Evolutionary conservation across 2,888 invertebrate species (phyloP), one percentile per base, ranked within the genome.

Genomic region (Hofmannophila pseudospretella): DNA sequence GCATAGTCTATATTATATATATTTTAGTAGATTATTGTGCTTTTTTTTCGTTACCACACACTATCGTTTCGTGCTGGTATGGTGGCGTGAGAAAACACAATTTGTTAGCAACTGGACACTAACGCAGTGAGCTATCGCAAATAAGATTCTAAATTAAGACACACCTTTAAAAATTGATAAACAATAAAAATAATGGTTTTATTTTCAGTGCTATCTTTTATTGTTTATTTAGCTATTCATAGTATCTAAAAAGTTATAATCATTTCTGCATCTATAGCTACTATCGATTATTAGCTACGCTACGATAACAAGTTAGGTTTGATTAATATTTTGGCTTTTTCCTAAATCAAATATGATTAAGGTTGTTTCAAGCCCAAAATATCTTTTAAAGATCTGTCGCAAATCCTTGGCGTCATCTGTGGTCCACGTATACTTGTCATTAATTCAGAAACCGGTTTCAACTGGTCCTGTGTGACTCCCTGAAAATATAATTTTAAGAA

Each of bases 81-180:
- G 63, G 59, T 78, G 46, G 78, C 81, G 81, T 82, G 81, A 66
- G 62, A 42, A 34, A 38, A 30, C 45, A 49, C 76, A 67, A 63
- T 82, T 79, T 72, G 76, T 81, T 74, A 76, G 37, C 22, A 28
- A 35, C 60, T 58, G 66, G 67, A 67, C 72, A 59, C 47, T 39
- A 44, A 31, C 12, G 34, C 42, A 27, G 39, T 33, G 49, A 49
- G 49, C 56, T 49, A 64, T 50, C 50, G 59, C 59, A 67, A 67
- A 70, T 67, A 69, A 62, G 51, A 54, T 49, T 58, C 63, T 51
- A 58, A 68, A 72, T 77, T 71, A 50, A n/a, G n/a, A n/a, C n/a
- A n/a, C n/a, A n/a, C n/a, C 54, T 62, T 49, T 58, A 58, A 59
- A 59, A 67, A 67, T 56, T 57, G 66, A 61, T 67, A 62, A 56